Evolutionary conservation across 2,888 invertebrate genomes (phyloP), one percentile per base, ranked within the genome.

Genomic region (Embidobia sp.): DNA sequence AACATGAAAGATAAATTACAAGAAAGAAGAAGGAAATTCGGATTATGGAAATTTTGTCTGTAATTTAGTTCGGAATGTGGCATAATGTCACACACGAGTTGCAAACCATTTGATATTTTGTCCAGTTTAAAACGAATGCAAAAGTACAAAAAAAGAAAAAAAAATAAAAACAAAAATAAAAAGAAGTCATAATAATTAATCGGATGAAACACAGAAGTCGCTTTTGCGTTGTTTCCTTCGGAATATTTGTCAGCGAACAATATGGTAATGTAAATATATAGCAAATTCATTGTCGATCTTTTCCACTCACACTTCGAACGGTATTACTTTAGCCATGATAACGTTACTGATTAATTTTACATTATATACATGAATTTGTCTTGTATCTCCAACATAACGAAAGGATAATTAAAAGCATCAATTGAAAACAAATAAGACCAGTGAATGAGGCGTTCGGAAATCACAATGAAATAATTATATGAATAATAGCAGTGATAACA

Each of bases 401-500:
- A 33, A 26, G 13, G 19, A 37, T 15, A 37, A 66, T 22, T 16
- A 40, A 48, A 46, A 31, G 11, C 2, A 22, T 13, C 37, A 69
- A 16, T 22, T 15, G 13, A 44, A 29, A 13, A 73, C 10, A 31
- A 35, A 42, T 3, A 40, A 46, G 15, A 73, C 37, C 37, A 6
- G 26, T 57, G 61, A 69, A 51, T 26, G 44, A 42, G 42, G 35
- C 31, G 53, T 69, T 64, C 66, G 53, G 33, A 66, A 70, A 72
- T 51, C 63, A 61, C 70, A 59, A 53, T 70, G 66, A 72, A 66
- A 77, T 77, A 70, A 66, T 70, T 55, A 66, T 72, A 72, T 49
- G 35, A 77, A 73, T 73, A 63, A 69, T 77, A 77, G 72, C 72
- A 72, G 66, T 72, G 61, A 72, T 64, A 70, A 64, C 70, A 75